Conservation (phyloP, 2,113 vertebrate species). For the Scomber japonicus region DNA sequence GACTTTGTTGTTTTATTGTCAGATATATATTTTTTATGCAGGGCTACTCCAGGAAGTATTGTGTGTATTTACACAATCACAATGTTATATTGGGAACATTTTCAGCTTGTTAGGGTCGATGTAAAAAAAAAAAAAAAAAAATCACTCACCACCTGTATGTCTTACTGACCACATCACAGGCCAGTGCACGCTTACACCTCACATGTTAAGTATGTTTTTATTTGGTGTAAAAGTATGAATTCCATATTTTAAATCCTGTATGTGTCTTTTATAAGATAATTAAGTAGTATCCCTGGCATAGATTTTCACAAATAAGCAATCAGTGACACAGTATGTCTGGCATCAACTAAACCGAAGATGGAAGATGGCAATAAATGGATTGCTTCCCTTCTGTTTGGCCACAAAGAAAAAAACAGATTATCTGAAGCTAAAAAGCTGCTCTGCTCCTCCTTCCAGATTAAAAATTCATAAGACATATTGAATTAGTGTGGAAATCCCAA, state of each 20-base stretch:
- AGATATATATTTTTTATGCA: constrained; percentile 29
- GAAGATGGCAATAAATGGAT: constrained; percentile 16
- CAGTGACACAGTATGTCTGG: constrained; percentile 23
- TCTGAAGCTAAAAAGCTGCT: constrained; percentile 39
- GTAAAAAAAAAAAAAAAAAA: not conserved
- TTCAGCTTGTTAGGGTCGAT: constrained; percentile 20
- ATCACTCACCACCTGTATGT: constrained; percentile 13
- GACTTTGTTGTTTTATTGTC: constrained; percentile 55
- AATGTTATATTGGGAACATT: constrained; percentile 30
- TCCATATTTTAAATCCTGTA: no score
- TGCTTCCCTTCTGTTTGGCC: constrained; percentile 11
- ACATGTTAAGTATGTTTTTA: not conserved
- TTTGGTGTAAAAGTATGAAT: no score
- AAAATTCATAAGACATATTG: constrained; percentile 85
- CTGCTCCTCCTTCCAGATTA: constrained; percentile 73
- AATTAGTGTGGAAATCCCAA: constrained; percentile 83
- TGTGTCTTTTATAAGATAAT: not conserved
- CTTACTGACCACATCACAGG: constrained; percentile 17
- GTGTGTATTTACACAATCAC: constrained; percentile 46
- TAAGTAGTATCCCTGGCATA: not conserved
- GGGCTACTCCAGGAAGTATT: constrained; percentile 11
- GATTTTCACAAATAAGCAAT: not conserved
- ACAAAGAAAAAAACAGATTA: constrained; percentile 53
- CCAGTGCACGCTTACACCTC: not conserved
- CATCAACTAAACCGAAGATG: constrained; percentile 23